phyloP scores from a whole-genome alignment of 2,113 vertebrate species.

The Aplodontia rufa region DNA sequence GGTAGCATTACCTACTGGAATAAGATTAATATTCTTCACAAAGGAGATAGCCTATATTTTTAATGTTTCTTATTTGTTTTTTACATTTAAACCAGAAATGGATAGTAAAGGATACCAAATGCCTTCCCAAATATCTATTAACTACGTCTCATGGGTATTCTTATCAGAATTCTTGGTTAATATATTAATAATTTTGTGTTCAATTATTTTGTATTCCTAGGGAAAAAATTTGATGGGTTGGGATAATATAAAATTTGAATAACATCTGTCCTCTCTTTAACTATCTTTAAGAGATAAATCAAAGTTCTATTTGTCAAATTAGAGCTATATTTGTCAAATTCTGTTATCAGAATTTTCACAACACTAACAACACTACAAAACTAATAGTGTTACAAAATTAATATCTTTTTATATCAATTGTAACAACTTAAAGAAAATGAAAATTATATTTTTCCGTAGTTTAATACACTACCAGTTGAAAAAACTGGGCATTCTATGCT shows the following conservation, averaged over 20 bases:
- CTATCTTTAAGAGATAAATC: neutral
- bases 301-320: neutral
- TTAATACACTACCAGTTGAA: neutral
- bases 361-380: too few species aligned
- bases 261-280: neutral
- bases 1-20: neutral
- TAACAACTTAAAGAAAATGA: neutral
- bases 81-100: constrained; percentile 18
- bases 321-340: neutral
- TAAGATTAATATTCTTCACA: neutral
- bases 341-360: neutral
- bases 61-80: neutral
- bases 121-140: neutral
- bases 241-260: neutral
- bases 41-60: neutral
- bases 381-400: constrained; percentile 12
- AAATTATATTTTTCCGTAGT: constrained; percentile 1
- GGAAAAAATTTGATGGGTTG: neutral
- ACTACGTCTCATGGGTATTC: neutral
- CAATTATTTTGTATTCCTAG: neutral
- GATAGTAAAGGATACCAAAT: neutral
- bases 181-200: neutral
- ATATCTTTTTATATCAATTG: neutral
- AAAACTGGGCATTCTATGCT: neutral
- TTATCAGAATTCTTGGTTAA: neutral